A percentile compares a stretch with the other conserved stretches of the same genome.
Conservation (phyloP, 2,113 vertebrate genomes). For the Nycticryphes semicollaris region DNA sequence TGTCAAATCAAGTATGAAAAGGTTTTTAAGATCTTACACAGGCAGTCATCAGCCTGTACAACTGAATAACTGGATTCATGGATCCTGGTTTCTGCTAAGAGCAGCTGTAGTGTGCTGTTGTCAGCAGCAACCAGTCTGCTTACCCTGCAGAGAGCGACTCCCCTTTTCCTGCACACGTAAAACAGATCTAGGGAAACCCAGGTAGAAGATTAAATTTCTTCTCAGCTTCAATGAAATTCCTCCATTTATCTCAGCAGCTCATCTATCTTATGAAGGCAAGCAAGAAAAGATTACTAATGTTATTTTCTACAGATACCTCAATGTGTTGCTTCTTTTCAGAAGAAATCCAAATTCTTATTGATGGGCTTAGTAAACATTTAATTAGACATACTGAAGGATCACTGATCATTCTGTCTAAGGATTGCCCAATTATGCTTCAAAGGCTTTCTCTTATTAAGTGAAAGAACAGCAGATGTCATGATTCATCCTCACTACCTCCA, state of each 20-base stretch:
- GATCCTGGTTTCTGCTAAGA: slow-evolving; percentile 5
- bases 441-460: slow-evolving; percentile 27
- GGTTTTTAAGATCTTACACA: background rate
- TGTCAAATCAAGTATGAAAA: background rate
- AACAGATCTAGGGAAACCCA: background rate
- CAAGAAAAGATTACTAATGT: background rate
- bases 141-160: slow-evolving; percentile 11
- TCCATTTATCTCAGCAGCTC: background rate
- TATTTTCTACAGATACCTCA: background rate
- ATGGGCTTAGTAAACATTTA: slow-evolving; percentile 11
- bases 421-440: background rate
- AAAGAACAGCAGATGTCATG: slow-evolving; percentile 14
- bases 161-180: background rate
- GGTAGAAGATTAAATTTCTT: background rate
- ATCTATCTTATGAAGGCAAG: background rate
- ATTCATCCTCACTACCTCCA: slow-evolving; percentile 15
- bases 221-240: background rate
- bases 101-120: slow-evolving; percentile 40
- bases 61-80: background rate
- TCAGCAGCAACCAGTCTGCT: slow-evolving; percentile 51
- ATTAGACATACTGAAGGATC: background rate
- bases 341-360: background rate
- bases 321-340: background rate
- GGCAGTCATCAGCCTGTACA: background rate
- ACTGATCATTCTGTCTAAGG: slow-evolving; percentile 20